These are phyloP conservation scores for Eupeodes latifasciatus DNA, from an alignment of 2,888 invertebrate genomes.

Conservation along the genomic window DNA sequence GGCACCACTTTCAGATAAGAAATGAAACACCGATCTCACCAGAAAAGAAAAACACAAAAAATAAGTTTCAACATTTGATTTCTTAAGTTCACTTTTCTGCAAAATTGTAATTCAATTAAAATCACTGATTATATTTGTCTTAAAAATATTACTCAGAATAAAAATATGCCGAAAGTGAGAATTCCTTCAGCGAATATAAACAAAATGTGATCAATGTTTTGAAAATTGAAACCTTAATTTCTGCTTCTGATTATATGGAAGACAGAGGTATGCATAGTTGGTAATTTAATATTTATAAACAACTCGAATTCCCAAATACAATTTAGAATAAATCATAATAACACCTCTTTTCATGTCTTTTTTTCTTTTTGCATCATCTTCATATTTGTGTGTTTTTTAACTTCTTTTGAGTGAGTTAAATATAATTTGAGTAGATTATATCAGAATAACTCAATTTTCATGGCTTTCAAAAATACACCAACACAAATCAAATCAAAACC, in stretches of 20 bases:
- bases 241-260: neutral
- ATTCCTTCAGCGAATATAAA: neutral
- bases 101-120: no score
- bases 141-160: no score
- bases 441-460: conserved; percentile 36
- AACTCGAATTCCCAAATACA: conserved; percentile 32
- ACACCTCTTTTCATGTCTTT: conserved; percentile 31
- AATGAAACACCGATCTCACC: no score
- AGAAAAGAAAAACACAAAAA: no score
- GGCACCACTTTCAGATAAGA: no score
- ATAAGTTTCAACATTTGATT: no score
- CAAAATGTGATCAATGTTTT: conserved; percentile 26
- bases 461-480: neutral
- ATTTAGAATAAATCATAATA: conserved; percentile 27
- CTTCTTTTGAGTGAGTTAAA: neutral
- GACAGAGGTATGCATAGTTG: neutral
- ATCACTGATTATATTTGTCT: no score
- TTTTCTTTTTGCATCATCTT: conserved; percentile 24
- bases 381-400: neutral
- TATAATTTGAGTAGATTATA: conserved; percentile 34
- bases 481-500: neutral
- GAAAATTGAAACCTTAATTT: conserved; percentile 29
- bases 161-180: no score
- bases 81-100: no score
- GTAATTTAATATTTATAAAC: conserved; percentile 36